Conservation (phyloP, 92 coral and sea anemone genomes). For the Bergia sp. region DNA sequence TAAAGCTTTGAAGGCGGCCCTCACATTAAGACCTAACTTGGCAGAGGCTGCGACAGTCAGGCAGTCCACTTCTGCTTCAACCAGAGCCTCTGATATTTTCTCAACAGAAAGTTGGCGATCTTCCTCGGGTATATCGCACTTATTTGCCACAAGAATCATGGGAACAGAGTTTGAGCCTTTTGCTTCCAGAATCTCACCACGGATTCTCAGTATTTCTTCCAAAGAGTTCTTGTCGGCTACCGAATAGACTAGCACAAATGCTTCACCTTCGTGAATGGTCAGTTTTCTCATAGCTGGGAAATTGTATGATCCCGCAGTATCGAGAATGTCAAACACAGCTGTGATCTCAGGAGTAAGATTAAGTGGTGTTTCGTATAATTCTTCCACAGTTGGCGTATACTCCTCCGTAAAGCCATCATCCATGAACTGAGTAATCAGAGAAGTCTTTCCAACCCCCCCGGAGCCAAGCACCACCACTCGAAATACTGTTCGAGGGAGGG, state of each 20-base stretch:
- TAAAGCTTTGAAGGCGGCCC: slow-evolving; percentile 75
- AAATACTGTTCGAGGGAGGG: slow-evolving; percentile 79
- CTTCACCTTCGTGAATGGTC: slow-evolving; percentile 85
- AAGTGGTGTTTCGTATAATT: slow-evolving; percentile 83
- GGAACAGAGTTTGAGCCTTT: slow-evolving; percentile 81
- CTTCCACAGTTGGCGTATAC: slow-evolving; percentile 89
- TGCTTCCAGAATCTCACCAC: slow-evolving; percentile 77
- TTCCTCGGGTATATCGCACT: slow-evolving; percentile 81
- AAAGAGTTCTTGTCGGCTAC: slow-evolving; percentile 75
- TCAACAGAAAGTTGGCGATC: slow-evolving; percentile 53
- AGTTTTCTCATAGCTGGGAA: slow-evolving; percentile 98
- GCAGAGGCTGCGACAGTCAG: slow-evolving; percentile 81
- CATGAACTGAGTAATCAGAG: slow-evolving; percentile 80
- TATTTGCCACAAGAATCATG: slow-evolving; percentile 91
- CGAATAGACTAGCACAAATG: slow-evolving; percentile 87
- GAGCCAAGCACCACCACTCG: slow-evolving; percentile 92
- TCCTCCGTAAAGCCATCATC: slow-evolving; percentile 67
- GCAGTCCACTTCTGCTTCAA: slow-evolving; percentile 67
- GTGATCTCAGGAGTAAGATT: slow-evolving; percentile 78
- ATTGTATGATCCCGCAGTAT: slow-evolving; percentile 94
- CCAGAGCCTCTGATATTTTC: slow-evolving; percentile 51
- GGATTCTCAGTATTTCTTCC: slow-evolving; percentile 77
- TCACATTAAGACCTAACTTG: slow-evolving; percentile 71
- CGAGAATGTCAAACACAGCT: slow-evolving; percentile 84
- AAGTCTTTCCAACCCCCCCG: slow-evolving; percentile 95